Percentiles rank a stretch among this genome's conserved stretches.
These are phyloP conservation scores for Laticauda colubrina DNA, from an alignment of 2,113 vertebrate genomes.

Conservation along the genomic window DNA sequence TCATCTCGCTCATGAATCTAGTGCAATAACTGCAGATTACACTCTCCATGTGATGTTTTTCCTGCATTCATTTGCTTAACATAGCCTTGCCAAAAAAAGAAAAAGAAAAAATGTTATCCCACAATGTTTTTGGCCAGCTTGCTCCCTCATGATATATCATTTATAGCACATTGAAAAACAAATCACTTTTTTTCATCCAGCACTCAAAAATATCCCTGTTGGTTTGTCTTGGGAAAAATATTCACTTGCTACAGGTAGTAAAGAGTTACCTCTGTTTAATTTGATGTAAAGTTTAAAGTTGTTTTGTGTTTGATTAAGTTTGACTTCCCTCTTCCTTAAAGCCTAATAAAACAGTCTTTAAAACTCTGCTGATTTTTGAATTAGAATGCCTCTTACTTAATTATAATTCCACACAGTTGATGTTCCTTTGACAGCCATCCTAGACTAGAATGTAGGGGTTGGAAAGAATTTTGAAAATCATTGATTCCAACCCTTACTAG, in stretches of 20 bases:
- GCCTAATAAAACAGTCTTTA: background rate
- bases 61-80: background rate
- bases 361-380: background rate
- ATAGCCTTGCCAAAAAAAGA: background rate
- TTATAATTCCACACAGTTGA: background rate
- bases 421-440: background rate
- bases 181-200: background rate
- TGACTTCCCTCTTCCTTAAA: background rate
- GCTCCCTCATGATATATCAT: background rate
- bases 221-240: background rate
- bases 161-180: background rate
- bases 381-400: background rate
- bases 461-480: background rate
- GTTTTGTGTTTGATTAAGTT: background rate
- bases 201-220: background rate
- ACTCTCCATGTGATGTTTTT: background rate
- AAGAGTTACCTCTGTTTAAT: background rate
- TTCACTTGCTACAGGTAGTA: background rate
- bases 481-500: background rate
- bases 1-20: background rate
- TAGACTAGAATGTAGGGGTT: background rate
- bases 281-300: background rate
- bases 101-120: background rate
- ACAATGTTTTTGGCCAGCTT: background rate
- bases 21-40: background rate